Evolutionary conservation across 35 echinoderm and acorn worm species (phyloP), one percentile per base, ranked within the genome.

Genomic region (Apostichopus japonicus): DNA sequence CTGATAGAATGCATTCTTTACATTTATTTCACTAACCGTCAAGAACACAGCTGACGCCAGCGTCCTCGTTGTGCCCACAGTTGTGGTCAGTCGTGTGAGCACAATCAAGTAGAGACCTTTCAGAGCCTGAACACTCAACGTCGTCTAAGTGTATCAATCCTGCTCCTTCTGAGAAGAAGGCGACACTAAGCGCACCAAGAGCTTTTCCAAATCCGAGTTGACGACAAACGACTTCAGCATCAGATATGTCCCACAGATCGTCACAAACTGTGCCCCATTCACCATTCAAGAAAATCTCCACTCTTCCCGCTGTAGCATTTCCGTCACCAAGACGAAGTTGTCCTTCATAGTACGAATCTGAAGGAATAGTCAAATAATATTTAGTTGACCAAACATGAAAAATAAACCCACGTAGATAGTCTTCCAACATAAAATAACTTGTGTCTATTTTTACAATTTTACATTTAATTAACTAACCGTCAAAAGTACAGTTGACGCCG

Each of bases 261-360:
- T 90, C 92, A 24, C 92, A 93, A 9, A 93, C 86, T 25, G 92
- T 93, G 23, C 92, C 92, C 92, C 92, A 90, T 15, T 76, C 1
- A 6, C 72, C 71, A 44, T 93, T 77, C 8, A 90, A 51, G 55
- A 78, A 93, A n/a, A 94, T 61, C 54, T 94, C 86, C 6, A 94
- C 86, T 6, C 86, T 72, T 62, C 93, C 93, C 61, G 87, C 76
- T 7, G 59, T 44, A 13, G 73, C 77, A 76, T 94, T 90, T 10
- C 87, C 86, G 4, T 81, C 93, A 8, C 24, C 76, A 54, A 94
- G 76, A 62, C 93, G 93, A 62, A 94, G 21, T n/a, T 61, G 75
- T 9, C 63, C 61, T 24, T 75, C 22, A 10, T 87, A 52, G n/a
- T 13, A n/a, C 11, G 11, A 15, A 15, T 72, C n/a, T n/a, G 11